phyloP scores from a whole-genome alignment of 1,140 invertebrate species.

The Zaprionus vittiger region DNA sequence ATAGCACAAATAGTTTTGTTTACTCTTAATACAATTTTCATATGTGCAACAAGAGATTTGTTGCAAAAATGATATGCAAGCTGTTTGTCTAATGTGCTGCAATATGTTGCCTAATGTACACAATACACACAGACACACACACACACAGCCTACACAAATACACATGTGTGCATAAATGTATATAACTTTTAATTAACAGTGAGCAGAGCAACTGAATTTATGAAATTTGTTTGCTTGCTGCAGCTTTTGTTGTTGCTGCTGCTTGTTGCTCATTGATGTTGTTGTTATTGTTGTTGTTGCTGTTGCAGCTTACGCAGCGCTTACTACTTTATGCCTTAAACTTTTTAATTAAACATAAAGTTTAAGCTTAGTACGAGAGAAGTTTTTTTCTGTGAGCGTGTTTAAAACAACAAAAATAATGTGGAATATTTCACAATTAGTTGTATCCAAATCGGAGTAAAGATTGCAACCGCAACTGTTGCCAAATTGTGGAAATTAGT shows the following conservation, averaged over 20 bases:
- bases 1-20: neutral
- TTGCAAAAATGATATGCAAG: neutral
- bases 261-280: neutral
- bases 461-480: constrained; percentile 15
- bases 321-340: constrained; percentile 46
- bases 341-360: constrained; percentile 77
- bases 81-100: neutral
- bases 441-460: constrained; percentile 34
- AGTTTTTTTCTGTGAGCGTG: constrained; percentile 30
- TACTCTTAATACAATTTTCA: neutral
- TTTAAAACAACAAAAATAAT: constrained; percentile 33
- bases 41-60: no score
- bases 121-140: neutral
- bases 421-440: constrained; percentile 63
- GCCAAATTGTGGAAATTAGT: constrained; percentile 22
- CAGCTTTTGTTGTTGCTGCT: constrained; percentile 15
- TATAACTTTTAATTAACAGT: constrained; percentile 53
- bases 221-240: constrained; percentile 28
- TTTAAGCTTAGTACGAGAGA: constrained; percentile 33
- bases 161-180: constrained; percentile 5
- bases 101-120: neutral
- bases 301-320: constrained; percentile 5
- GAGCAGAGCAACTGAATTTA: constrained; percentile 28
- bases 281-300: constrained; percentile 23
- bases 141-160: neutral